These are phyloP conservation scores for Lutraria rhynchaena DNA, from an alignment of 1,140 invertebrate species.

Conservation along the genomic window DNA sequence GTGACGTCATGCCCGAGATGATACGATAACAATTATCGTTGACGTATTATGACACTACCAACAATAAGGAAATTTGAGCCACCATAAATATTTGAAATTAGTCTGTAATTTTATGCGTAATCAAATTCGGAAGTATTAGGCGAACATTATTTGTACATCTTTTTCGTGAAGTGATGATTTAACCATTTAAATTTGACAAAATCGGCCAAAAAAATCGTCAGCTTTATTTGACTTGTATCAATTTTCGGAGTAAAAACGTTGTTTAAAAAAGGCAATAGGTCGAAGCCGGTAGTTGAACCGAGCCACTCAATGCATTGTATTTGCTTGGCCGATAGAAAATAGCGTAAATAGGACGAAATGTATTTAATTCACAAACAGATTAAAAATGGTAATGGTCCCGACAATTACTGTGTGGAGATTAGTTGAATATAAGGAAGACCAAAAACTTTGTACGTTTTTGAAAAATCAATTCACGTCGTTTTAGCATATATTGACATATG, in stretches of 20 bases:
- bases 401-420: no score
- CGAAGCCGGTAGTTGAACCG: constrained; percentile 37
- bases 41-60: no score
- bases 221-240: constrained; percentile 26
- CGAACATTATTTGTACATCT: constrained; percentile 13
- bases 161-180: constrained; percentile 52
- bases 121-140: constrained; percentile 29
- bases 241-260: constrained; percentile 27
- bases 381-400: no score
- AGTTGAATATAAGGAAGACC: no score
- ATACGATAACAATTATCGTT: no score
- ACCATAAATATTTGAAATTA: constrained; percentile 13
- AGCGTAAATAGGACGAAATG: neutral
- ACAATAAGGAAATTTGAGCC: constrained; percentile 7
- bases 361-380: no score
- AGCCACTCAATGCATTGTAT: neutral
- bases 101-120: neutral
- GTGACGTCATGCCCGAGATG: no score
- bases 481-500: no score
- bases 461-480: no score
- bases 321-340: constrained; percentile 27
- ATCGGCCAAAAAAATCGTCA: constrained; percentile 17
- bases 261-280: neutral
- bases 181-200: constrained; percentile 50
- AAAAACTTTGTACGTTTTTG: no score